Evolutionary conservation across 1,140 invertebrate genomes (phyloP), one percentile per base, ranked within the genome.

Genomic region (Drosophila watanabei): DNA sequence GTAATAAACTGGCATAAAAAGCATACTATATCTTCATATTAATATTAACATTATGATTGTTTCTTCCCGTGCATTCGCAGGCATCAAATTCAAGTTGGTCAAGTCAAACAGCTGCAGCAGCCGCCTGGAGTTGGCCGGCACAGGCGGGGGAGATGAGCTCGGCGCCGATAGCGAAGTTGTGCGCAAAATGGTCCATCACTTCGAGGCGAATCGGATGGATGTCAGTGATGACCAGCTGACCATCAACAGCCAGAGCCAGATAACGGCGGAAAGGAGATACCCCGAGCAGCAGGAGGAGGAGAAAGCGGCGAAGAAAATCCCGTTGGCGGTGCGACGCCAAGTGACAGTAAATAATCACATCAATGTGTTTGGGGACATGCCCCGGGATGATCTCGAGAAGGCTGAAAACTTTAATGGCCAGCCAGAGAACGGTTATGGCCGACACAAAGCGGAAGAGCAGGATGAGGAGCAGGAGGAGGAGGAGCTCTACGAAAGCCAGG

Each of bases 91-190:
- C 91, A 95, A 96, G 79, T 86, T 97, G 59, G 95, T 97, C 0
- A 97, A 97, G 92, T 97, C 96, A 28, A 97, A 97, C 83, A 97
- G 97, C 75, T 97, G 97, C 85, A 97, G 96, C 81, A 97, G 96
- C 89, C 94, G 97, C 41, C 91, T 97, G 48, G 97, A 97, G 92
- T 87, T 97, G 20, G 95, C 96, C 49, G 68, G 68, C 30, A 71
- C 68, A 0, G 97, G 96, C 0, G 97, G 96, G 2, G 95, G 95
- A 43, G 94, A 80, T 54, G 77, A 79, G 33, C 79, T 56, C 49
- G 28, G 33, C 11, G 43, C 54, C 51, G 91, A 93, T 75, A 82
- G 62, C 32, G 78, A 89, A 37, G 73, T 93, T 56, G 85, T 93
- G 30, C 82, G 86, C 18, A 83, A 92, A 71, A 89, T 93, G 81